Conservation (phyloP, 2,888 invertebrate genomes). For the Athalia circularis region DNA sequence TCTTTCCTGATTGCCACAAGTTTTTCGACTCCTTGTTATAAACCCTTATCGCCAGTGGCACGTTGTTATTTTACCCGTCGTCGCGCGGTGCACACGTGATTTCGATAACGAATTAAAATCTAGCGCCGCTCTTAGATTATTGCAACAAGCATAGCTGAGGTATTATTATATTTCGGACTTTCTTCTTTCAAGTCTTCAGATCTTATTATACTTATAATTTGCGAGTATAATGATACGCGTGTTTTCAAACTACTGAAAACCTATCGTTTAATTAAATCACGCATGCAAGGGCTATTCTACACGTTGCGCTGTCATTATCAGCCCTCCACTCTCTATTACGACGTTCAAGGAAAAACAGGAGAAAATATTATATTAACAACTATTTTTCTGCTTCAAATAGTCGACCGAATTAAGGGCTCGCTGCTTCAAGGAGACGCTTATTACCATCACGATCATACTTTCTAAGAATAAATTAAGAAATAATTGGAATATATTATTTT, state of each 20-base stretch:
- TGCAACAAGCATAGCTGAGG: too few species aligned
- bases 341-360: neutral
- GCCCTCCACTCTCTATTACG: neutral
- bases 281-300: constrained; percentile 17
- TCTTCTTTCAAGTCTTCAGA: too few species aligned
- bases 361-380: neutral
- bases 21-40: constrained; percentile 22
- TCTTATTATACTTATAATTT: too few species aligned
- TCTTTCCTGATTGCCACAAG: constrained; percentile 8
- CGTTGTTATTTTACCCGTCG: neutral
- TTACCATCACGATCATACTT: too few species aligned
- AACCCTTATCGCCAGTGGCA: constrained; percentile 34
- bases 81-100: too few species aligned
- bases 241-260: neutral
- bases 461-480: too few species aligned
- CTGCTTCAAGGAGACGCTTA: neutral
- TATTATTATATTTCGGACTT: too few species aligned
- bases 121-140: too few species aligned
- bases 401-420: neutral
- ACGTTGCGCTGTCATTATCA: neutral
- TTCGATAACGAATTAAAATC: too few species aligned
- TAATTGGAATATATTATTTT: too few species aligned
- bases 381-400: neutral
- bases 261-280: constrained; percentile 30
- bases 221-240: too few species aligned